Base-by-base conservation (phyloP, 1,140 invertebrate genomes). In the Panagrolaimus sp. region DNA sequence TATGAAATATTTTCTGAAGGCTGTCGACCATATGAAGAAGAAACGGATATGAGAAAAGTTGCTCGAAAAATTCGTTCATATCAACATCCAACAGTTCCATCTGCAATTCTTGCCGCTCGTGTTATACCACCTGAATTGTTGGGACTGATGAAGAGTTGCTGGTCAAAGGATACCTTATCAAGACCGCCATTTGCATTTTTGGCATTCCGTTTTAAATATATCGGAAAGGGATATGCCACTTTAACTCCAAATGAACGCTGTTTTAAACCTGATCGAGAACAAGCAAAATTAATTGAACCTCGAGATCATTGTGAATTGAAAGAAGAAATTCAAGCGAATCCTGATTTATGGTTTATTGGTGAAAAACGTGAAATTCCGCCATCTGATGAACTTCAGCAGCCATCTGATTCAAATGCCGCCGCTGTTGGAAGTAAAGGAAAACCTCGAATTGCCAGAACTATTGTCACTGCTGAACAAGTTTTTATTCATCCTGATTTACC, bases 1-100 rank as follows among this genome's bases (percentile, higher is more conserved):
- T 52, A 52, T 14, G 48, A 52, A 12, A 52, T 52, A 21, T 52
- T 52, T 12, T 52, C 48, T 7, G 48, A 52, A 8, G 48, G 48
- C 10, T 24, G 17, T 52, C 48, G 48, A n/a, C 48, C 48, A 12
- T 52, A 52, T 8, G 48, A 52, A n/a, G 48, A 52, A 12, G 48
- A 52, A 2, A 52, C 9, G 4, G 48, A 52, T 21, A 52, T 52
- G 48, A 52, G 26, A 52, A 0, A 21, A 8, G 15, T 52, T 24
- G 48, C 48, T 24, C 17, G 26, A 24, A 52, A 52, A 15, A 52
- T 52, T 12, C 48, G 48, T 8, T 2, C 48, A n/a, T n/a, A 24
- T 14, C 17, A 21, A 52, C 17, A n/a, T n/a, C 48, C 48, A 0
- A 24, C 17, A 15, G 17, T 52, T 21, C 48, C 48, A 15, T 1